Conservation (phyloP, 2,888 invertebrate species). For the Agonopterix subpropinquella region DNA sequence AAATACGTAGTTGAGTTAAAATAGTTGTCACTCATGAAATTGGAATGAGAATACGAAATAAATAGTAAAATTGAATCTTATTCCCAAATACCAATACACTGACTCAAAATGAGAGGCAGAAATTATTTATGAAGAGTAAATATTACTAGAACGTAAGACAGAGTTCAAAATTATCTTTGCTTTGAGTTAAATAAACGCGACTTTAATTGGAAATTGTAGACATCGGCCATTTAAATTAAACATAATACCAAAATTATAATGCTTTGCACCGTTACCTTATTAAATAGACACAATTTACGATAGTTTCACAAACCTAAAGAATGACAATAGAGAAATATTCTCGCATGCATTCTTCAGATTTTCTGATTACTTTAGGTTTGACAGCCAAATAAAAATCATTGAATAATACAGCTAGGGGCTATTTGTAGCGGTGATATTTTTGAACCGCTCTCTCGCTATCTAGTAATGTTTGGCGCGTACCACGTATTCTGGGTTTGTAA, state of each 20-base stretch:
- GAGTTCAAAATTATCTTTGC: no score
- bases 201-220: constrained; percentile 15
- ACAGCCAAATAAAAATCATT: constrained; percentile 39
- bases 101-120: constrained; percentile 18
- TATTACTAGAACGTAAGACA: constrained; percentile 10
- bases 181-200: constrained; percentile 15
- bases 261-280: constrained; percentile 56
- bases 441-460: constrained; percentile 34
- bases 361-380: constrained; percentile 28
- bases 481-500: constrained; percentile 29
- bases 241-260: constrained; percentile 39
- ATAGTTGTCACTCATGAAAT: constrained; percentile 41
- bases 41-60: constrained; percentile 65
- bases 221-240: constrained; percentile 24
- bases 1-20: constrained; percentile 40
- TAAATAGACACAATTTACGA: constrained; percentile 40
- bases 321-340: constrained; percentile 16
- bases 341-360: constrained; percentile 28
- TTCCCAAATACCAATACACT: constrained; percentile 13
- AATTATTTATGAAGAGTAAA: constrained; percentile 12
- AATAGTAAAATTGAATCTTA: constrained; percentile 29
- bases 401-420: constrained; percentile 35
- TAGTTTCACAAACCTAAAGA: constrained; percentile 41
- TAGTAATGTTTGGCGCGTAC: constrained; percentile 39
- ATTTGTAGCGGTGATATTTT: constrained; percentile 32